Evolutionary conservation across 2,113 vertebrate genomes (phyloP).

Genomic region (Oreochromis aureus): DNA sequence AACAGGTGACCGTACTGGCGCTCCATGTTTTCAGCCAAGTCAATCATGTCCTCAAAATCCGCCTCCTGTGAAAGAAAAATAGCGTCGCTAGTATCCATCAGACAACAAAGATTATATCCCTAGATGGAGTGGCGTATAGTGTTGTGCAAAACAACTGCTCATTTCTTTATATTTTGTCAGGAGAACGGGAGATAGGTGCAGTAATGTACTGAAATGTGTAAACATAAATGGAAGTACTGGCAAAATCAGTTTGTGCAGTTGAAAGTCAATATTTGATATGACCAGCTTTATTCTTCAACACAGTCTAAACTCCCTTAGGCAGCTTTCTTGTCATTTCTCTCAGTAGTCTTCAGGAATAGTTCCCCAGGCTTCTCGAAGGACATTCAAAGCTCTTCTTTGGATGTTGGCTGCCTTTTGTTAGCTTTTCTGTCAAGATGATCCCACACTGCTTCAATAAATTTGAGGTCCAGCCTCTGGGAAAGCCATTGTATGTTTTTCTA

Average conservation of each 20-base stretch:
- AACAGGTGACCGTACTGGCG: conserved; percentile 83
- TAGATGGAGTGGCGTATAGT: not conserved
- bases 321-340: not conserved
- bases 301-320: not conserved
- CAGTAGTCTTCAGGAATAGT: not conserved
- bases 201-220: not conserved
- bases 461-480: not conserved
- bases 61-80: conserved; percentile 76
- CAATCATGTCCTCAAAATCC: conserved; percentile 90
- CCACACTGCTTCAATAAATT: not conserved
- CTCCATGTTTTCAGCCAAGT: conserved; percentile 81
- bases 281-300: not conserved
- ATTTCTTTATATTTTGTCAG: not conserved
- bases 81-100: accelerated
- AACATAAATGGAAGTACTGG: not conserved
- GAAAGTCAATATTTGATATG: not conserved
- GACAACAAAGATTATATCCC: not conserved
- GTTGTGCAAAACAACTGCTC: not conserved
- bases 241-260: not conserved
- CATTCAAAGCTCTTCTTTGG: not conserved
- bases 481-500: not conserved
- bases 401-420: not conserved
- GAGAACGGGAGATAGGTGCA: not conserved
- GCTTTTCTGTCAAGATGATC: not conserved
- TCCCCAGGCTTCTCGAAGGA: not conserved